Percentiles rank a stretch among this genome's conserved stretches.
Evolutionary conservation across 1,140 invertebrate genomes (phyloP).

Genomic region (Bradynema listronoti): DNA sequence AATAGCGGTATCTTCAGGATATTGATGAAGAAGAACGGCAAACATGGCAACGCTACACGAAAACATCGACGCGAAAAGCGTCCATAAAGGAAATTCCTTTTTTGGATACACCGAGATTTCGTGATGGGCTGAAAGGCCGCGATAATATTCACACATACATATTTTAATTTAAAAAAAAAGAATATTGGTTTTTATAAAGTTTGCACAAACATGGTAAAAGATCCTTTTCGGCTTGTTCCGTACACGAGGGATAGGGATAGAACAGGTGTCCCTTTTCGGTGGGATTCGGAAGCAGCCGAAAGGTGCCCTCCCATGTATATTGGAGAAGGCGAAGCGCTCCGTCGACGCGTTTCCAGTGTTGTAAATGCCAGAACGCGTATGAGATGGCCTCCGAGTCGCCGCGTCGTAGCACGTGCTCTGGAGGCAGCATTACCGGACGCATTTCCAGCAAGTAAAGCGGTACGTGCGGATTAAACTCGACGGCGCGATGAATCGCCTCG

Average conservation of each 20-base stretch:
- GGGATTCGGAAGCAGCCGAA: conserved; percentile 85
- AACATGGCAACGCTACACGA: conserved; percentile 90
- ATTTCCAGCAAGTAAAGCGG: conserved; percentile 91
- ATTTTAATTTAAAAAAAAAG: conserved; percentile 22
- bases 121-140: conserved; percentile 70
- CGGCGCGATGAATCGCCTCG: conserved; percentile 89
- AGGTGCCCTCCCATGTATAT: conserved; percentile 89
- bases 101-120: conserved; percentile 92
- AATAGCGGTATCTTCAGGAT: conserved; percentile 67
- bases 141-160: too few species aligned
- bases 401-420: conserved; percentile 89
- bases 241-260: conserved; percentile 88
- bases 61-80: conserved; percentile 82
- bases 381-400: conserved; percentile 96
- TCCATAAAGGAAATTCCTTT: conserved; percentile 88
- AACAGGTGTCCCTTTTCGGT: conserved; percentile 86
- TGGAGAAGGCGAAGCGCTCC: conserved; percentile 88
- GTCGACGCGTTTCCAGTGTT: conserved; percentile 86
- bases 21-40: conserved; percentile 83
- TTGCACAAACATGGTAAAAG: conserved; percentile 69
- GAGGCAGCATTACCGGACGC: conserved; percentile 86
- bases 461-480: conserved; percentile 69
- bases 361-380: conserved; percentile 89
- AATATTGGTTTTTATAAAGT: neutral
- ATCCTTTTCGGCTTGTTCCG: conserved; percentile 88